These are phyloP conservation scores for Dufourea novaeangliae DNA, from an alignment of 1,140 invertebrate species.

Conservation along the genomic window DNA sequence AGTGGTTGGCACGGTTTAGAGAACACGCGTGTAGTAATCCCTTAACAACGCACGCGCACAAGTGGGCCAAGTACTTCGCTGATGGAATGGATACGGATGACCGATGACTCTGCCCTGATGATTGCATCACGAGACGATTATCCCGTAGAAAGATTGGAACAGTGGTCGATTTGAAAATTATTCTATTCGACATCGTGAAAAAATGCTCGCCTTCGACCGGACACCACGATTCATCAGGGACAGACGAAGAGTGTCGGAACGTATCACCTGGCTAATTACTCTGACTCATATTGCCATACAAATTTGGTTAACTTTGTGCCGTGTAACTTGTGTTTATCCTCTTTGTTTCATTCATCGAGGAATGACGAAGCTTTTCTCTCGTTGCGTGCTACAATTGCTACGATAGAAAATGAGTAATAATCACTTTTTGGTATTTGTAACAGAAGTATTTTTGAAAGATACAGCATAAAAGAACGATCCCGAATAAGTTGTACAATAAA, in stretches of 20 bases:
- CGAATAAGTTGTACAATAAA: neutral
- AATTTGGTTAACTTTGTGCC: neutral
- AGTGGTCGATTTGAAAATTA: neutral
- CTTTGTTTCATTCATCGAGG: neutral
- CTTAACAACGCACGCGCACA: conserved; percentile 65
- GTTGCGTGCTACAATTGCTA: too few relatives aligned
- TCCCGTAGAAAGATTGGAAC: conserved; percentile 18
- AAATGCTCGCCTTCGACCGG: neutral
- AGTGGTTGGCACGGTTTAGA: conserved; percentile 69
- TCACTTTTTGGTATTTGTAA: neutral
- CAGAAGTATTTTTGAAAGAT: neutral
- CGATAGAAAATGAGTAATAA: neutral
- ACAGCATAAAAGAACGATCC: neutral
- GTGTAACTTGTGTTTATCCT: too few relatives aligned
- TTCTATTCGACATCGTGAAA: neutral
- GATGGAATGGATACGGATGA: conserved; percentile 64
- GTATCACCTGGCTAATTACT: neutral
- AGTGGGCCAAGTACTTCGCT: conserved; percentile 79
- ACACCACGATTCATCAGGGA: neutral
- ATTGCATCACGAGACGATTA: conserved; percentile 64
- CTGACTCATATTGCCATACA: neutral
- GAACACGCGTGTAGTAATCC: conserved; percentile 71
- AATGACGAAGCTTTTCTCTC: neutral
- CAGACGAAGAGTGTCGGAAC: neutral
- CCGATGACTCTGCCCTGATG: conserved; percentile 72